Percentiles rank a stretch among this genome's conserved stretches.
Evolutionary conservation across 2,113 vertebrate species (phyloP).

Genomic region (Rhineura floridana): DNA sequence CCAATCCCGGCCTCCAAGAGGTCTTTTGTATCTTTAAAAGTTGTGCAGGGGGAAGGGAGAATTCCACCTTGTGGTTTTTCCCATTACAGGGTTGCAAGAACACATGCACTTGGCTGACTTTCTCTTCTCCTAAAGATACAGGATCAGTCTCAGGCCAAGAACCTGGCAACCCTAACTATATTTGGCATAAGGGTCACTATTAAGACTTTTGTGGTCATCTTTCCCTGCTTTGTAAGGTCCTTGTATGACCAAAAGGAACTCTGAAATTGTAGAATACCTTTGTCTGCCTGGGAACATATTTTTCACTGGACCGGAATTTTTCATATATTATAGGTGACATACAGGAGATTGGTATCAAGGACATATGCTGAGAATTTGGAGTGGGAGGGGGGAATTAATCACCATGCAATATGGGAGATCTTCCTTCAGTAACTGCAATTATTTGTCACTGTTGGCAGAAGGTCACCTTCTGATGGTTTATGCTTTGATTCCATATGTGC

Average conservation of each 20-base stretch:
- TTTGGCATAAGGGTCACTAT: background rate
- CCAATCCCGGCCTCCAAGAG: too few species aligned
- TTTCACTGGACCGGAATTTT: slow-evolving; percentile 1
- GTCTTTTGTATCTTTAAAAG: too few species aligned
- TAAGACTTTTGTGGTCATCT: background rate
- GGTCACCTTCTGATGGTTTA: slow-evolving; percentile 18
- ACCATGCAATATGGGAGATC: background rate
- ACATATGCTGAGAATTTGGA: background rate
- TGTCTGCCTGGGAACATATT: background rate
- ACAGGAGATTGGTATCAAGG: background rate
- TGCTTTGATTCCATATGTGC: background rate
- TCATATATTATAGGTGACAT: background rate
- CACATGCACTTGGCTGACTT: too few species aligned
- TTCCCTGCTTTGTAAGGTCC: background rate
- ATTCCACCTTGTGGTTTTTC: too few species aligned
- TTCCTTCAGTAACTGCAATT: background rate
- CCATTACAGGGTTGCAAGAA: too few species aligned
- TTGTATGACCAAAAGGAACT: background rate
- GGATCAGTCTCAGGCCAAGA: too few species aligned
- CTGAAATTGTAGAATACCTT: background rate
- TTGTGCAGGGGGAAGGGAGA: too few species aligned
- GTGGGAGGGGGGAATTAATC: background rate
- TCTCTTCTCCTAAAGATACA: too few species aligned
- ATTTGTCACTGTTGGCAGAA: slow-evolving; percentile 1
- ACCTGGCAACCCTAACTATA: too few species aligned